Base-by-base conservation (phyloP, 2,888 invertebrate species). In the Brenthis ino region DNA sequence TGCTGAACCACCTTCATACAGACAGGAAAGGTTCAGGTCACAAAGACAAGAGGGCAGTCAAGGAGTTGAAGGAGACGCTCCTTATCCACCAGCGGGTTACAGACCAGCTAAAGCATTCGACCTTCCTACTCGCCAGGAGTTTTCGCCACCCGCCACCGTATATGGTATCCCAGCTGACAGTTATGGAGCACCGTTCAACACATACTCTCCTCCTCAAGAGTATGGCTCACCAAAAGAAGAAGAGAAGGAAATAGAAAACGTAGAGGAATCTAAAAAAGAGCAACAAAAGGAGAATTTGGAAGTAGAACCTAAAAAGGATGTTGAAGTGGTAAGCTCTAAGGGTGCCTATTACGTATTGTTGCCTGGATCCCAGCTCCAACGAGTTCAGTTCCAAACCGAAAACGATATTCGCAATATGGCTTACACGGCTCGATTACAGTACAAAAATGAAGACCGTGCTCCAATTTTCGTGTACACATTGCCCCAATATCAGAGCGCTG, bases 331-430 rank as follows among this genome's bases (percentile, higher is more conserved):
- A 28, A 88, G 82, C 70, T 78, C 83, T 60, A 85, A 88, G 75
- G 95, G 95, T 6, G 93, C 94, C 43, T 95, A 95, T 82, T 95
- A 95, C 81, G 91, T 95, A 8, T 93, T 95, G 53, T 88, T 95
- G 72, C 95, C 95, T 2, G 93, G 90, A 70, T 94, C 95, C 3
- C 93, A 94, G 73, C 88, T 95, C 2, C 95, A 95, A 77, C 91
- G 94, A 68, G 94, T 95, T 14, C 93, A 92, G 75, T 95, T 94
- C 85, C 88, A 93, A 70, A 94, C 95, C 0, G 85, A 90, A 70
- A 91, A 91, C 57, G 91, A 92, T 55, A 37, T 87, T 6, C 82
- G 78, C 82, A 94, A 95, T 66, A 95, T 95, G 95, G 95, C 94
- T 24, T 95, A 94, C 79, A 94, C 94, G 53, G 95, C 95, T 12